Evolutionary conservation across 2,113 vertebrate genomes (phyloP).

Genomic region (Oryzias javanicus): DNA sequence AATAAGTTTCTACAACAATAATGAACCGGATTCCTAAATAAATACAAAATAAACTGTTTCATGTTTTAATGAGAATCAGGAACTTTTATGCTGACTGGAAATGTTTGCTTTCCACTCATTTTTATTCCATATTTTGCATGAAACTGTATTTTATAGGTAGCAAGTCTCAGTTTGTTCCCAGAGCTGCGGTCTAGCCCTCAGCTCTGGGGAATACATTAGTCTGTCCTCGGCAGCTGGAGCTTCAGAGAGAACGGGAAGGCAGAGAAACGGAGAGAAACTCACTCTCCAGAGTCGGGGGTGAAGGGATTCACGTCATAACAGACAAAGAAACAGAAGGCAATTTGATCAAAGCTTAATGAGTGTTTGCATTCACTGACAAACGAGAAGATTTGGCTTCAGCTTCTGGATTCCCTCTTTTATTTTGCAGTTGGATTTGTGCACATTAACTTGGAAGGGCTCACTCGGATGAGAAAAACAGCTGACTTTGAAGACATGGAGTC

Average conservation of each 20-base stretch:
- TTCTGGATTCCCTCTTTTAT: constrained; percentile 7
- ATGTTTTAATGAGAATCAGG: constrained; percentile 4
- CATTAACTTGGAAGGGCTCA: constrained; percentile 17
- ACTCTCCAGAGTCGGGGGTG: constrained; percentile 34
- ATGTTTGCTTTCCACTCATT: constrained; percentile 22
- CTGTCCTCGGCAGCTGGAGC: constrained; percentile 66
- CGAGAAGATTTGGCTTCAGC: neutral
- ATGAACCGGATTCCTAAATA: constrained; percentile 9
- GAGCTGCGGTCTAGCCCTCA: constrained; percentile 55
- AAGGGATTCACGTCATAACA: constrained; percentile 10
- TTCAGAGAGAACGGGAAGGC: constrained; percentile 47
- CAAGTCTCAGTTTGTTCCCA: constrained; percentile 35
- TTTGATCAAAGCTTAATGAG: constrained; percentile 22
- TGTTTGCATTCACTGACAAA: too few species aligned
- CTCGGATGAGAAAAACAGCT: constrained; percentile 20
- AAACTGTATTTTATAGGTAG: constrained; percentile 64
- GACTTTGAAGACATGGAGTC: constrained; percentile 5
- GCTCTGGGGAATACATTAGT: constrained; percentile 76
- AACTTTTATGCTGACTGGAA: neutral
- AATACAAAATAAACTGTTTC: too few species aligned
- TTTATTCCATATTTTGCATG: constrained; percentile 23
- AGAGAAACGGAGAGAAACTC: constrained; percentile 19
- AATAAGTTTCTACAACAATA: too few species aligned
- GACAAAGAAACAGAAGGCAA: constrained; percentile 22
- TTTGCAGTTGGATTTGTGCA: neutral